Percentiles rank a stretch among this genome's conserved stretches.
phyloP scores from a whole-genome alignment of 2,888 invertebrate genomes.

The Scrobipalpa costella region DNA sequence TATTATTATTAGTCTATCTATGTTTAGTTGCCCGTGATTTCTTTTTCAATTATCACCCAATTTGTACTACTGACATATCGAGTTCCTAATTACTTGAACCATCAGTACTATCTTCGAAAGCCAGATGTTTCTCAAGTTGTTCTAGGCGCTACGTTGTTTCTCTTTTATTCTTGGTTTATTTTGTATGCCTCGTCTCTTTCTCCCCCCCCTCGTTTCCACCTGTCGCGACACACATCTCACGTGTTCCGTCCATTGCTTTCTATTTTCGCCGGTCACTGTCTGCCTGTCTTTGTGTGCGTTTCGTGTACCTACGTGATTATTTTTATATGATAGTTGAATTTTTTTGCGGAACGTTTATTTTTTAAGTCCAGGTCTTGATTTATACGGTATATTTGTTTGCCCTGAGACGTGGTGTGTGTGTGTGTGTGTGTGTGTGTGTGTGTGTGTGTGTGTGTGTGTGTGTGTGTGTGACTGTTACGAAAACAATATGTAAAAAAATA shows the following conservation, averaged over 20 bases:
- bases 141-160: slow-evolving; percentile 57
- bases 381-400: slow-evolving; percentile 1
- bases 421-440: too few relatives aligned
- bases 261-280: slow-evolving; percentile 74
- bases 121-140: slow-evolving; percentile 64
- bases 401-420: too few relatives aligned
- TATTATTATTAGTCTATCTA: too few relatives aligned
- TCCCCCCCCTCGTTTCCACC: slow-evolving; percentile 61
- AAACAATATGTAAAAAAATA: too few relatives aligned
- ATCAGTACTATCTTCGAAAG: slow-evolving; percentile 66
- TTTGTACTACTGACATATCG: slow-evolving; percentile 46
- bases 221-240: slow-evolving; percentile 75
- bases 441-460: too few relatives aligned
- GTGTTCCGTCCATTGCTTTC: slow-evolving; percentile 76
- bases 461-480: too few relatives aligned
- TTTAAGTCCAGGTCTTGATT: not conserved
- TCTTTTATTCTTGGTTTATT: slow-evolving; percentile 62
- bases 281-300: slow-evolving; percentile 53
- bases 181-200: slow-evolving; percentile 56
- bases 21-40: slow-evolving; percentile 13
- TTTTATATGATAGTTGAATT: slow-evolving; percentile 33
- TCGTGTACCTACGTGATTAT: slow-evolving; percentile 39
- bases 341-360: not conserved
- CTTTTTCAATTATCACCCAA: slow-evolving; percentile 31
- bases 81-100: slow-evolving; percentile 57